Evolutionary conservation across 1,140 invertebrate genomes (phyloP).

Genomic region (Sarcophaga bullata): DNA sequence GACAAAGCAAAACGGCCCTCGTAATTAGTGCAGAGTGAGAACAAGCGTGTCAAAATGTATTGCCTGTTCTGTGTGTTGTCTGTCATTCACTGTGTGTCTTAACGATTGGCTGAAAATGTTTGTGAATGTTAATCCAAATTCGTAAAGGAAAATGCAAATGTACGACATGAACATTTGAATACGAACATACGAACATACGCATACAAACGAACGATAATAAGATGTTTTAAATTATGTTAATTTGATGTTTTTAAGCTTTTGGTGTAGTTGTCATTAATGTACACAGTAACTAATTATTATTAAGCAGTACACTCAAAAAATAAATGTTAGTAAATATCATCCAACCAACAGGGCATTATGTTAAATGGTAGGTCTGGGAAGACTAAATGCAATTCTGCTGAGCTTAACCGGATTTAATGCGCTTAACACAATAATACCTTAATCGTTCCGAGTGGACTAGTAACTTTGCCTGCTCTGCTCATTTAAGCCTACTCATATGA

Average conservation of each 20-base stretch:
- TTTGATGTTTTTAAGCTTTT: conserved; percentile 19
- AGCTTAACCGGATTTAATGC: too few species aligned
- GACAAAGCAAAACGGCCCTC: conserved; percentile 26
- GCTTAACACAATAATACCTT: too few species aligned
- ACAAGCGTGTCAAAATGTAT: conserved; percentile 24
- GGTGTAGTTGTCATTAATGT: conserved; percentile 11
- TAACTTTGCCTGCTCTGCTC: too few species aligned
- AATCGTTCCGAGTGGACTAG: too few species aligned
- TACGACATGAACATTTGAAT: neutral
- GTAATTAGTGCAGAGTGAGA: conserved; percentile 32
- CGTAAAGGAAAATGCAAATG: neutral
- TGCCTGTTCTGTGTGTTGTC: neutral
- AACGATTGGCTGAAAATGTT: conserved; percentile 49
- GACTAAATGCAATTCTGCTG: too few species aligned
- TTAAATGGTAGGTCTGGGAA: too few species aligned
- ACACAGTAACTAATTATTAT: conserved; percentile 9
- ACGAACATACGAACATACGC: neutral
- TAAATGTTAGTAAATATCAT: neutral
- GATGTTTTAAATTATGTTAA: conserved; percentile 25
- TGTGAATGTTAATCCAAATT: neutral
- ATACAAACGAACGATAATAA: neutral
- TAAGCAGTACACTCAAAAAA: neutral
- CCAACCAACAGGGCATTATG: too few species aligned
- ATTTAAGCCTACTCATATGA: too few species aligned
- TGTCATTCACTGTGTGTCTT: neutral